A percentile compares a stretch with the other conserved stretches of the same genome.
Conservation (phyloP, 2,113 vertebrate species). For the Thermophis baileyi region DNA sequence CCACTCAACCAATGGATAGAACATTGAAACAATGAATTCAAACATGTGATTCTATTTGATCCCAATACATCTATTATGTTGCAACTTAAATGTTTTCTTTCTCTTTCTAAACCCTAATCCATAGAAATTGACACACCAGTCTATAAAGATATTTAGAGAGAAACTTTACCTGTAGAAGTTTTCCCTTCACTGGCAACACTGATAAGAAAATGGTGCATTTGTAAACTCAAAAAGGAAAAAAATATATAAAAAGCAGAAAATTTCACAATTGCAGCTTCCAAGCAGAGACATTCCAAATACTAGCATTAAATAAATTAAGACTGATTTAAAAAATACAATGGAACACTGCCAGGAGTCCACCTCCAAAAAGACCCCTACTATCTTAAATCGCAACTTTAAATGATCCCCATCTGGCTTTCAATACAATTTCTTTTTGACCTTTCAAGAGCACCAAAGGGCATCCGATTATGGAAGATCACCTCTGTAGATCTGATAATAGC, state of each 20-base stretch:
- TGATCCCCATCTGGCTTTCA: constrained; percentile 51
- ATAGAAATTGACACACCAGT: not conserved
- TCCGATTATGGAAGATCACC: constrained; percentile 40
- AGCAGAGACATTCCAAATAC: constrained; percentile 35
- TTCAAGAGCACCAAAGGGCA: constrained; percentile 49
- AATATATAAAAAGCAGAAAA: not conserved
- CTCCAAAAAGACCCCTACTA: constrained; percentile 44
- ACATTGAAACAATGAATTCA: not conserved
- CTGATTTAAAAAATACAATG: constrained; percentile 40
- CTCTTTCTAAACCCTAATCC: not conserved
- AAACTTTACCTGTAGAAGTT: not conserved
- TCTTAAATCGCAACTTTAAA: constrained; percentile 60
- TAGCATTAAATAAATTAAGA: constrained; percentile 57
- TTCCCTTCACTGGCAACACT: not conserved
- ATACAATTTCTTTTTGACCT: constrained; percentile 55
- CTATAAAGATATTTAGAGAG: not conserved
- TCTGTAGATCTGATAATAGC: constrained; percentile 15
- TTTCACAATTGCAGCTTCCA: constrained; percentile 22
- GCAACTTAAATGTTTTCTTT: not conserved
- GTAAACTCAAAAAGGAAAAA: not conserved
- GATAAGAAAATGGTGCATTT: not conserved
- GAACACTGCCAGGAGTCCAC: constrained; percentile 26
- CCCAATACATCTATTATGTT: not conserved
- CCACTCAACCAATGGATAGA: not conserved
- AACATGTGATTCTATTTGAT: not conserved